phyloP scores from a whole-genome alignment of 2,888 invertebrate genomes.

The Noctua fimbriata region DNA sequence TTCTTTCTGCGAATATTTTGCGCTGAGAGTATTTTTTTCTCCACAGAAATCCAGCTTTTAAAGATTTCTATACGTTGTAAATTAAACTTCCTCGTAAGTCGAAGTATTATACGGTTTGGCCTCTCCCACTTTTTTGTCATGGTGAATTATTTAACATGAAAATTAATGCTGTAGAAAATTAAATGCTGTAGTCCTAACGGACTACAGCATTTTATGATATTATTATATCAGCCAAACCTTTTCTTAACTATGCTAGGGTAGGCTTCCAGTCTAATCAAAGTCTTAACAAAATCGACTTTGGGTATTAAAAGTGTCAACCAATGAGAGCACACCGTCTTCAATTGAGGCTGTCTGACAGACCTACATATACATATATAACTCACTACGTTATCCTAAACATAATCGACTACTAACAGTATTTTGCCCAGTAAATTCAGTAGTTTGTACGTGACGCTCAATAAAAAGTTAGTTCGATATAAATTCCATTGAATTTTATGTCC shows the following conservation, averaged over 20 bases:
- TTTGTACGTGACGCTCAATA: slow-evolving; percentile 21
- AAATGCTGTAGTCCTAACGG: too few species aligned
- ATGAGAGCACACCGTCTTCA: background rate
- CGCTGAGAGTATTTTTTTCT: background rate
- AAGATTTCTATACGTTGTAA: background rate
- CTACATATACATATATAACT: background rate
- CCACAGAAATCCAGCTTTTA: background rate
- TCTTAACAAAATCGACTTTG: background rate
- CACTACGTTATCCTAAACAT: background rate
- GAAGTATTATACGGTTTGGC: background rate
- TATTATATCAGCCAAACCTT: background rate
- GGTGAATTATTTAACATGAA: too few species aligned
- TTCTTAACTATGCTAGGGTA: background rate
- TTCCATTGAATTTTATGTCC: slow-evolving; percentile 37
- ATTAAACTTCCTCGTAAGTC: background rate
- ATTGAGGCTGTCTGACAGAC: background rate
- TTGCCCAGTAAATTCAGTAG: slow-evolving; percentile 4
- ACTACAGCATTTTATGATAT: too few species aligned
- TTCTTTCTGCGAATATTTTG: background rate
- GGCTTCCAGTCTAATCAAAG: background rate
- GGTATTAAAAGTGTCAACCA: background rate
- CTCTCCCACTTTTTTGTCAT: background rate
- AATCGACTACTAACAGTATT: slow-evolving; percentile 11
- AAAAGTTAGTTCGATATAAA: slow-evolving; percentile 37
- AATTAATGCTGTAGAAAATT: too few species aligned